Evolutionary conservation across 2,888 invertebrate genomes (phyloP).

Genomic region (Acleris holmiana): DNA sequence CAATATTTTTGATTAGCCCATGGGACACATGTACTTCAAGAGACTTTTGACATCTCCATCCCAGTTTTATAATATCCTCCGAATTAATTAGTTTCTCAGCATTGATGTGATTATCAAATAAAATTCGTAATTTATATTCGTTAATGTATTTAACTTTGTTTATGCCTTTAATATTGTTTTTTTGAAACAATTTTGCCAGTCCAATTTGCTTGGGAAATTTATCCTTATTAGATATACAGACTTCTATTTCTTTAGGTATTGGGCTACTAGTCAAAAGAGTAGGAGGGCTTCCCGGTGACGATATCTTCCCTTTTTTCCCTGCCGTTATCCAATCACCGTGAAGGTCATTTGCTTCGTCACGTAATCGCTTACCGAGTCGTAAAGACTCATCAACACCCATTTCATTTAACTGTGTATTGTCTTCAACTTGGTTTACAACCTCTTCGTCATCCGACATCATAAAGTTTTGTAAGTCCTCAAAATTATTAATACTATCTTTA

Average conservation of each 20-base stretch:
- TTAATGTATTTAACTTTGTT: slow-evolving; percentile 20
- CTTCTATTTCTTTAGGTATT: neutral
- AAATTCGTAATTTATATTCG: slow-evolving; percentile 19
- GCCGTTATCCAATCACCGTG: too few species aligned
- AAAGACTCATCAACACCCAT: too few species aligned
- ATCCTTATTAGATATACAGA: neutral
- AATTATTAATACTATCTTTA: too few species aligned
- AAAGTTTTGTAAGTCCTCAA: too few species aligned
- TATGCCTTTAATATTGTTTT: neutral
- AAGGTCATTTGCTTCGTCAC: too few species aligned
- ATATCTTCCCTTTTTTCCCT: too few species aligned
- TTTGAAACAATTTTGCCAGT: slow-evolving; percentile 1
- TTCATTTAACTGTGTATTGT: too few species aligned
- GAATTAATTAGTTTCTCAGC: slow-evolving; percentile 19
- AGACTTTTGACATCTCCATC: slow-evolving; percentile 25
- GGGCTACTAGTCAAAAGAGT: too few species aligned
- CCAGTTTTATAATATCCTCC: slow-evolving; percentile 4
- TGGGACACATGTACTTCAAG: slow-evolving; percentile 25
- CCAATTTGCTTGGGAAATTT: slow-evolving; percentile 6
- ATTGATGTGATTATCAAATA: neutral
- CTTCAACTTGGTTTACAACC: too few species aligned
- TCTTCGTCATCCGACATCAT: too few species aligned
- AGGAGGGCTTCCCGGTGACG: too few species aligned
- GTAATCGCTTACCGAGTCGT: too few species aligned
- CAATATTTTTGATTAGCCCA: slow-evolving; percentile 27